These are phyloP conservation scores for Pachypeltis micranthus DNA, from an alignment of 1,140 invertebrate genomes.

Conservation along the genomic window DNA sequence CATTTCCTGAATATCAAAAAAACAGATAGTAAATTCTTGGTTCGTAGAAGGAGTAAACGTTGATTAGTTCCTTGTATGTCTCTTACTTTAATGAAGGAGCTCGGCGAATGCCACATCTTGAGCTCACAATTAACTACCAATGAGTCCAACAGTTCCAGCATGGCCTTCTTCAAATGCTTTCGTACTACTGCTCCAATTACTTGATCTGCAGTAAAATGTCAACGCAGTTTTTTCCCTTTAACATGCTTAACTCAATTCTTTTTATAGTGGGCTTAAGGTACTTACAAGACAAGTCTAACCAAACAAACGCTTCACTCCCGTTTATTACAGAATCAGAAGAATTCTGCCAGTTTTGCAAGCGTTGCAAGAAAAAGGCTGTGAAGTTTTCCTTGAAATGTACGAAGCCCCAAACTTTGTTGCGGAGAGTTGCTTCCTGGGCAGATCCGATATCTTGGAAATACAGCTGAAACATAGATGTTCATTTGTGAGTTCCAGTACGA, in stretches of 20 bases:
- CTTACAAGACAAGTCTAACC: constrained; percentile 30
- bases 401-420: constrained; percentile 39
- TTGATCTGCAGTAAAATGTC: constrained; percentile 1
- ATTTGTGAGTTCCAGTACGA: too few species aligned
- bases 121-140: too few species aligned
- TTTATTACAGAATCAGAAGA: constrained; percentile 33
- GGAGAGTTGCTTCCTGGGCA: constrained; percentile 33
- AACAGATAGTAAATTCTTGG: too few species aligned
- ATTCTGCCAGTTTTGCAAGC: constrained; percentile 27
- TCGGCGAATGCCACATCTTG: too few species aligned
- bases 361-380: constrained; percentile 33
- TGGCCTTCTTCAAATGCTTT: neutral
- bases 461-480: constrained; percentile 26
- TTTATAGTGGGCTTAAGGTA: too few species aligned
- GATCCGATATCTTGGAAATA: constrained; percentile 27
- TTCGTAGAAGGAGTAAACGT: too few species aligned
- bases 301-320: constrained; percentile 33
- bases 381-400: constrained; percentile 38
- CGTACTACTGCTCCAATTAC: constrained; percentile 1
- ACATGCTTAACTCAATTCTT: too few species aligned
- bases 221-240: too few species aligned
- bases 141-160: neutral
- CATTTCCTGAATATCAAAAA: neutral
- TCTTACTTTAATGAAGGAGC: too few species aligned
- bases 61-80: too few species aligned